Conservation (phyloP, 2,888 invertebrate species). For the Hypomecis atomaria region DNA sequence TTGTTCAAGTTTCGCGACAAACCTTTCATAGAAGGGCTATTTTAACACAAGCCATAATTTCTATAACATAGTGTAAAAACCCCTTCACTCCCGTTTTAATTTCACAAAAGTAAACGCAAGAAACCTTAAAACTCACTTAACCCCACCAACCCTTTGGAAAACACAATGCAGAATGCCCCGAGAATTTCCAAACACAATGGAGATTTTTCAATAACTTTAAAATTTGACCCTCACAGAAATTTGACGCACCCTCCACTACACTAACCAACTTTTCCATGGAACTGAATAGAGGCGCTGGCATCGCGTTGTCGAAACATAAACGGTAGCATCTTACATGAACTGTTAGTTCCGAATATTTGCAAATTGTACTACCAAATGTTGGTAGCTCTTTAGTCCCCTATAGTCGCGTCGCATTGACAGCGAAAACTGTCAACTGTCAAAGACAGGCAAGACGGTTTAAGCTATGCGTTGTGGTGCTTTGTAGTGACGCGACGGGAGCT, state of each 20-base stretch:
- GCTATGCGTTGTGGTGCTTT: slow-evolving; percentile 78
- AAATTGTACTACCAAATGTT: background rate
- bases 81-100: slow-evolving; percentile 26
- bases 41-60: background rate
- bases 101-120: slow-evolving; percentile 33
- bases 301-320: background rate
- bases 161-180: slow-evolving; percentile 60
- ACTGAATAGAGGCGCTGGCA: background rate
- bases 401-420: slow-evolving; percentile 74
- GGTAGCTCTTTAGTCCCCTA: slow-evolving; percentile 57
- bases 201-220: slow-evolving; percentile 80
- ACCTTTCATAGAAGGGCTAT: background rate
- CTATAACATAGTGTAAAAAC: background rate
- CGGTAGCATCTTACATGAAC: background rate
- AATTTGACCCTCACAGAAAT: slow-evolving; percentile 65
- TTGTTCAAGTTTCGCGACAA: slow-evolving; percentile 1
- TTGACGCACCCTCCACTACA: slow-evolving; percentile 77
- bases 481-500: slow-evolving; percentile 57
- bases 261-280: background rate
- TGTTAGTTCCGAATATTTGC: background rate
- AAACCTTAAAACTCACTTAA: slow-evolving; percentile 45
- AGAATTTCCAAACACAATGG: slow-evolving; percentile 35
- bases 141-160: slow-evolving; percentile 61
- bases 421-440: slow-evolving; percentile 84
- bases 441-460: slow-evolving; percentile 82